These are phyloP conservation scores for Lagria hirta DNA, from an alignment of 2,888 invertebrate genomes.

Conservation along the genomic window DNA sequence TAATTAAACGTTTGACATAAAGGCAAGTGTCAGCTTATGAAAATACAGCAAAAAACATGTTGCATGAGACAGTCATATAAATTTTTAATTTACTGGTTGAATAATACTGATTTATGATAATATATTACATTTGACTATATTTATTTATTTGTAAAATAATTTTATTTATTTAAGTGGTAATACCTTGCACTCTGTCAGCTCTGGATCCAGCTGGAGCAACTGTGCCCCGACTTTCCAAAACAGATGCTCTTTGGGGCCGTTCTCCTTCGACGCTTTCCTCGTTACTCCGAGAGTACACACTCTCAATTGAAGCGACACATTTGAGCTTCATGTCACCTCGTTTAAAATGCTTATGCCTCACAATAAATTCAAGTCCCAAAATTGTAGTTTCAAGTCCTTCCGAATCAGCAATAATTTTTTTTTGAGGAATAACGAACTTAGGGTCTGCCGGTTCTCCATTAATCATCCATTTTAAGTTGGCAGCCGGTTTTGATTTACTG, in stretches of 20 bases:
- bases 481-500: conserved; percentile 78
- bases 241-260: conserved; percentile 71
- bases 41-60: too few relatives aligned
- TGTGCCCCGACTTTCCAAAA: conserved; percentile 75
- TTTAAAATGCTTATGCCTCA: conserved; percentile 78
- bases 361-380: conserved; percentile 77
- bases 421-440: conserved; percentile 56
- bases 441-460: conserved; percentile 72
- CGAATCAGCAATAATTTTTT: conserved; percentile 58
- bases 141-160: too few relatives aligned
- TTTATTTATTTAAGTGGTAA: too few relatives aligned
- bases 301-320: conserved; percentile 85
- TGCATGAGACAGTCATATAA: too few relatives aligned
- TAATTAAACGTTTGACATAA: too few relatives aligned
- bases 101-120: too few relatives aligned
- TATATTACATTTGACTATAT: too few relatives aligned
- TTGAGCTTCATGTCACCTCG: conserved; percentile 85
- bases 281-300: conserved; percentile 84
- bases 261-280: conserved; percentile 85
- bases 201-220: conserved; percentile 58
- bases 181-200: conserved; percentile 75
- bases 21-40: too few relatives aligned
- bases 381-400: conserved; percentile 77
- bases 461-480: conserved; percentile 82
- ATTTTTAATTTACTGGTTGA: too few relatives aligned